A percentile compares a stretch with the other conserved stretches of the same genome.
phyloP scores from a whole-genome alignment of 2,113 vertebrate species.

The Gymnocephalus cernua region DNA sequence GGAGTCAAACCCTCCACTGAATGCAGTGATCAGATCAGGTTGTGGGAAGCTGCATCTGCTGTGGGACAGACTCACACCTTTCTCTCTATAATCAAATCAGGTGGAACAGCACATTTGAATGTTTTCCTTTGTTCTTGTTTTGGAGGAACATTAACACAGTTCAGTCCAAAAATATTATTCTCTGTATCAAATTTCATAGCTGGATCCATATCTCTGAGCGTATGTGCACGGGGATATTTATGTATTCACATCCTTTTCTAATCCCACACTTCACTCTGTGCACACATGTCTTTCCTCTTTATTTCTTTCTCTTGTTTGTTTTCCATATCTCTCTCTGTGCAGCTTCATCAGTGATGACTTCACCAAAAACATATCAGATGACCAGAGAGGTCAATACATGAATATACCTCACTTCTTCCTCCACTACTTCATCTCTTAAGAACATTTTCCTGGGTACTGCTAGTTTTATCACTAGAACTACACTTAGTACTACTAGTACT shows the following conservation, averaged over 20 bases:
- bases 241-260: not conserved
- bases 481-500: not conserved
- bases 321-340: not conserved
- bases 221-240: not conserved
- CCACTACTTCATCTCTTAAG: not conserved
- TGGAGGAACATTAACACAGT: not conserved
- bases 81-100: slow-evolving; percentile 31
- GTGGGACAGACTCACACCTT: too few species aligned
- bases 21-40: too few species aligned
- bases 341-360: not conserved
- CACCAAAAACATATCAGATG: not conserved
- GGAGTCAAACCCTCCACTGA: too few species aligned
- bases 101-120: slow-evolving; percentile 6
- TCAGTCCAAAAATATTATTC: slow-evolving; percentile 35
- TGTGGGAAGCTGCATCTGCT: too few species aligned
- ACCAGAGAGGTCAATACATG: not conserved
- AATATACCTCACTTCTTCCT: not conserved
- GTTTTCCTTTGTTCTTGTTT: slow-evolving; percentile 16
- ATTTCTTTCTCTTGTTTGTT: not conserved
- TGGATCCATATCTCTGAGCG: not conserved
- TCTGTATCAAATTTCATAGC: slow-evolving; percentile 19
- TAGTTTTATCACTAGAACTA: not conserved
- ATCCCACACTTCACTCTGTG: not conserved
- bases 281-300: not conserved
- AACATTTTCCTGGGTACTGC: not conserved